A percentile compares a stretch with the other conserved stretches of the same genome.
These are phyloP conservation scores for Anguilla japonica DNA, from an alignment of 2,113 vertebrate genomes.

Conservation along the genomic window DNA sequence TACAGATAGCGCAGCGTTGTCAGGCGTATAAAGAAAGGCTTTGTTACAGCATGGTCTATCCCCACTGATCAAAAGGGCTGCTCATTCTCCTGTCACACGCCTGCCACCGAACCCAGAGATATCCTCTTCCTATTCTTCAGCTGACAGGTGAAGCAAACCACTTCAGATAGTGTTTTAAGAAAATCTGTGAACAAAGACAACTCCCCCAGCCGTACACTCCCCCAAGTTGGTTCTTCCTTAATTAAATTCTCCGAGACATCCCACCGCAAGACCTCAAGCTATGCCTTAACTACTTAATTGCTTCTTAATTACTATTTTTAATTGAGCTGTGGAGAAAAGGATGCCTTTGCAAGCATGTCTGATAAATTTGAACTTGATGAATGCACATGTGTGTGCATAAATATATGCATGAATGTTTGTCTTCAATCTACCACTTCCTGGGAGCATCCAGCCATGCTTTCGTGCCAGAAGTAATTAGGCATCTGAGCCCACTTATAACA, in stretches of 20 bases:
- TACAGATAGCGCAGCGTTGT: background rate
- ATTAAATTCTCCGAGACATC: background rate
- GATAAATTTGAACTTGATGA: conserved; percentile 8
- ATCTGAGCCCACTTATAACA: background rate
- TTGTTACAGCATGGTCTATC: background rate
- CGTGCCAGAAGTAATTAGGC: background rate
- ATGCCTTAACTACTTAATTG: conserved; percentile 29
- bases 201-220: background rate
- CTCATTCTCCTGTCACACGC: background rate
- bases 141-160: background rate
- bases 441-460: background rate
- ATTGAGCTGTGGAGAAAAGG: conserved; percentile 7
- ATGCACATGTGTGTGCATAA: background rate
- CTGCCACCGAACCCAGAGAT: background rate
- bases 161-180: background rate
- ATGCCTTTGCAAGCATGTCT: background rate
- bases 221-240: background rate
- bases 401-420: background rate
- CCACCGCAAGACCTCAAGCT: background rate
- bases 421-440: background rate
- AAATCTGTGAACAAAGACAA: background rate
- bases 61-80: background rate
- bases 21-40: background rate
- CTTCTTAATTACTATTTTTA: conserved; percentile 12
- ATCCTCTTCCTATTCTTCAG: background rate